Evolutionary conservation across 2,113 vertebrate genomes (phyloP), one percentile per base, ranked within the genome.

Genomic region (Bufo bufo): DNA sequence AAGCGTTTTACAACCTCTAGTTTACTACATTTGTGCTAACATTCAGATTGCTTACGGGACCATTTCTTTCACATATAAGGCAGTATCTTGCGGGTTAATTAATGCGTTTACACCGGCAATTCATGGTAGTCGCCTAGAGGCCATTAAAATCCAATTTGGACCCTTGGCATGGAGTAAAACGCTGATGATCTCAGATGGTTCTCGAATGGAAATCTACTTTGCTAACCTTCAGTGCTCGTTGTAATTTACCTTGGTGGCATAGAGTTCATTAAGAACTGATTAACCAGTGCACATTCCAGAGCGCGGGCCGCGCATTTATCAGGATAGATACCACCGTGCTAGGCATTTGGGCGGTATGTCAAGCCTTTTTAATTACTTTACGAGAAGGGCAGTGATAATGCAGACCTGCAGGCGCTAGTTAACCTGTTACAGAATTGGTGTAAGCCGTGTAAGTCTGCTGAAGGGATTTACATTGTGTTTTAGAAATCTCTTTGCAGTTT

Each of bases 211-310:
- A 75, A 61, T 61, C 56, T 59, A 59, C 14, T 43, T 43, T 9
- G 33, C 3, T 71, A n/a, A 45, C 56, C 69, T 75, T 59, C 74
- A 49, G 33, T 75, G n/a, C 71, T 13, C 54, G 43, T 5, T 54
- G n/a, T 78, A 54, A 23, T 3, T 58, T 50, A 12, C 12, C 52
- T 33, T 50, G n/a, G 56, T 77, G 84, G 45, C 71, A 17, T 17
- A 65, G 86, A 87, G 65, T 87, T 87, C 63, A 82, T 72, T 71
- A 49, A 87, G 54, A 82, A 87, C 52, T 82, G 10, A 82, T 87
- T 74, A 87, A 87, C 43, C 52, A 43, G 85, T 61, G 11, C 85
- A n/a, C 54, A 81, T 87, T 82, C n/a, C 78, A 87, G 54, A 85
- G 17, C 19, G 59, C 75, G 63, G 63, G 33, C 8, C 13, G 33